Base-by-base conservation (phyloP, 1,140 invertebrate genomes). In the Sinonovacula constricta region DNA sequence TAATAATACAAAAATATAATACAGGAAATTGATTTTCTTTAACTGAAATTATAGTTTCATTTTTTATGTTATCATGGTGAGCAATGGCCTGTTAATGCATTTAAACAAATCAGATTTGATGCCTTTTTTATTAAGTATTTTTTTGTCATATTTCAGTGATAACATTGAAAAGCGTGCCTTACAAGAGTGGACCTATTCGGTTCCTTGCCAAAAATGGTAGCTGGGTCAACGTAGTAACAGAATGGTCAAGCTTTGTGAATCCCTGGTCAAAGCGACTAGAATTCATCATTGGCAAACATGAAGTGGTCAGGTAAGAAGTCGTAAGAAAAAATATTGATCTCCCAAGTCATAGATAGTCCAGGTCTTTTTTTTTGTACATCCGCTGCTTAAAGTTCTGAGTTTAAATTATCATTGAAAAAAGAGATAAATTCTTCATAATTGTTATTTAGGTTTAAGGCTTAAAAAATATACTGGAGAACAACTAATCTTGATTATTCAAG, bases 241-340 rank as follows among this genome's bases (percentile, higher is more conserved):
- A 98, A 90, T 98, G 96, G 96, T 96, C 96, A 0, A 95, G 95
- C 74, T 98, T 98, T 89, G 93, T 97, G 34, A 98, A 98, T 93
- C 97, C 97, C 0, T 98, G 97, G 97, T 95, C 95, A 0, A 85
- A 85, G 54, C 66, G 79, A 49, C 91, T 98, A 65, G 97, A 98
- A 87, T 97, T 98, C 92, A 94, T 98, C 60, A 95, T 96, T 85
- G 96, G 95, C 72, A 94, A 97, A 85, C 96, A 98, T 92, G 92
- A 94, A 67, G 94, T 98, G 2, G 87, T 97, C 68, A 95, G 95
- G 93, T 95, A 81, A 83, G 81, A 45, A 22, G 45, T 33, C 26
- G 3, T 15, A 30, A 31, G n/a, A n/a, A n/a, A 15, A 26, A 15
- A 15, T 24, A 0, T 59, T 3, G 18, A 26, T 59, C 30, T 31